Evolutionary conservation across 2,113 vertebrate genomes (phyloP), one percentile per base, ranked within the genome.

Genomic region (Lepus americanus): DNA sequence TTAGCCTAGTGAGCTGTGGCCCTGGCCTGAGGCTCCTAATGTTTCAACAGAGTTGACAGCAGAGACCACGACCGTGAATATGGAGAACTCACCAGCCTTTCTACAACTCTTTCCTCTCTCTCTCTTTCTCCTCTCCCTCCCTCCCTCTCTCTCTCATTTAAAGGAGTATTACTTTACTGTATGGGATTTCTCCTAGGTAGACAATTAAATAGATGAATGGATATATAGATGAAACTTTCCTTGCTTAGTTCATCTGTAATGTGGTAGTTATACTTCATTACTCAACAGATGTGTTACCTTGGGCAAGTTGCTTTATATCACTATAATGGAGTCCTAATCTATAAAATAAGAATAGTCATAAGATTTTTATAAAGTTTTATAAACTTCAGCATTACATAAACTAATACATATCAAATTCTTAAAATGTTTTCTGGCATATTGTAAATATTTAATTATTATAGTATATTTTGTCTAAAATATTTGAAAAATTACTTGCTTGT

Each of bases 341-440:
- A 78, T 72, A 78, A 94, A 90, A 77, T 51, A 27, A 89, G 23
- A 96, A 77, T 64, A 77, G 74, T 66, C 51, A 94, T 36, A 70
- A 92, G 23, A 16, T 81, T 80, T 17, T 72, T 80, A 53, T n/a
- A 31, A 44, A 44, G 44, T 44, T 44, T 6, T 44, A 44, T 44
- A 44, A 44, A 44, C 6, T 44, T 44, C 44, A 88, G 53, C 16
- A 92, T 72, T 85, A 89, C 64, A 67, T 70, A 39, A 80, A 95
- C 70, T 12, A 86, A 89, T 9, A 91, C 6, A 72, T 73, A 76
- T 4, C 19, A 92, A 86, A 73, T 51, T 80, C 49, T 74, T 23
- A 77, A 19, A 73, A 64, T 6, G 81, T 92, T 85, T 96, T 81
- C 39, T 86, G 51, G 27, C 20, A 78, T n/a, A 78, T 66, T 90